Percentiles rank a stretch among this genome's conserved stretches.
These are phyloP conservation scores for Monopis laevigella DNA, from an alignment of 2,888 invertebrate species.

Conservation along the genomic window DNA sequence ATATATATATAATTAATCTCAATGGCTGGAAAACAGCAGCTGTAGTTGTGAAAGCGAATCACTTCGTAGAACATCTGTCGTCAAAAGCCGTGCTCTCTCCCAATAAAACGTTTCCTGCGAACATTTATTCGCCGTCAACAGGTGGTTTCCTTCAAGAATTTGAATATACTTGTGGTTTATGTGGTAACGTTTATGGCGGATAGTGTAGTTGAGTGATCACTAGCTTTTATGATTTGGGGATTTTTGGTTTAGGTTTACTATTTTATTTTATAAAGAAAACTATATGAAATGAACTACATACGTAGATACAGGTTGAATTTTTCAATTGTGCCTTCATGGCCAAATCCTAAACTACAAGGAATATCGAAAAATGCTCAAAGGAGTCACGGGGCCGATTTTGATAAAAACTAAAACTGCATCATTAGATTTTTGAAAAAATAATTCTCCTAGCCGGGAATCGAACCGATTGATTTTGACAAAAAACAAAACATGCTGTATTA, in stretches of 20 bases:
- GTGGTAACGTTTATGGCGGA: conserved; percentile 1
- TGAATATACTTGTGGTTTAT: conserved; percentile 49
- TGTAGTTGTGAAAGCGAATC: conserved; percentile 37
- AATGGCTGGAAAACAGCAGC: conserved; percentile 45
- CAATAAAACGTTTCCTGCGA: conserved; percentile 55
- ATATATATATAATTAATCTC: conserved; percentile 6
- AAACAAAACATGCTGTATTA: no score
- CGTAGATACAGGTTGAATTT: no score
- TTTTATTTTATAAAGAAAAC: no score
- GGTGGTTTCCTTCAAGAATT: conserved; percentile 52
- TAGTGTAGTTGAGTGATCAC: background rate
- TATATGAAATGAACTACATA: no score
- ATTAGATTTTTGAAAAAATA: no score
- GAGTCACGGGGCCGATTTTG: no score
- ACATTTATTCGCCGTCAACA: conserved; percentile 45
- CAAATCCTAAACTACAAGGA: no score
- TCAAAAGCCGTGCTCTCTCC: conserved; percentile 38
- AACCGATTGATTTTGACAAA: no score
- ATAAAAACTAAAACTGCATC: no score
- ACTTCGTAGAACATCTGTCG: conserved; percentile 45
- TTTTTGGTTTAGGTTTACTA: background rate
- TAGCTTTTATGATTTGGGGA: background rate
- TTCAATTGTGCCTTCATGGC: no score
- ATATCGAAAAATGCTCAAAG: no score
- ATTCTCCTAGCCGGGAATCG: no score